Base-by-base conservation (phyloP, 2,888 invertebrate genomes). In the Hemistola chrysoprasaria region DNA sequence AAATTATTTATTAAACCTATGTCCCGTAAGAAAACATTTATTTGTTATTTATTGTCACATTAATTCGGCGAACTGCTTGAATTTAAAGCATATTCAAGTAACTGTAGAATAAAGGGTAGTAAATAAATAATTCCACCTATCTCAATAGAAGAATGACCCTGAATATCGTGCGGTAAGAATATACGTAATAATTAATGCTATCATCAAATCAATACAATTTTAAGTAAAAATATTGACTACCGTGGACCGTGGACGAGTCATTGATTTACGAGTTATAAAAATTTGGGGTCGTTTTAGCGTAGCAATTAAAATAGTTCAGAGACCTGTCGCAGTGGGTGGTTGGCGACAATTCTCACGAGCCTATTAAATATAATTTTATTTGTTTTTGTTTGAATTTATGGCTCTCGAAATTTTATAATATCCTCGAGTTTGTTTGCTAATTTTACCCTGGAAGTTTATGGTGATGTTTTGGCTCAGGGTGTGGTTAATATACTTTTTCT, bases 341-440 rank as follows among this genome's bases (percentile, higher is more conserved):
- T 71, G 77, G 77, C 81, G 86, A 88, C 88, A 86, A 77, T 87
- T 88, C 86, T 86, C 86, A 87, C 88, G 77, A 82, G 71, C 69
- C 85, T 82, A 87, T 88, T 87, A 88, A 83, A 82, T 73, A 83
- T 85, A 77, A 85, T 87, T 87, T 81, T 82, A 81, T 83, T 84
- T 78, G 75, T 79, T 84, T 83, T 73, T 67, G 56, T 66, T 46
- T 54, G 48, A 62, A 71, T 79, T 78, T 76, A 73, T 76, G 62
- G 56, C 16, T 4, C 16, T 16, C 4, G 16, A n/a, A n/a, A 34
- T 54, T 56, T 62, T 54, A 47, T 57, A 58, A 53, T 66, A 63
- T 63, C 65, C 54, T 65, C 66, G 58, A 59, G 78, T 73, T 65
- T 70, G 50, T 62, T 62, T 63, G 69, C 58, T 62, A 66, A 30